Conservation (phyloP, 2,797 vertebrate species). For the Typhlichthys eigenmanni region DNA sequence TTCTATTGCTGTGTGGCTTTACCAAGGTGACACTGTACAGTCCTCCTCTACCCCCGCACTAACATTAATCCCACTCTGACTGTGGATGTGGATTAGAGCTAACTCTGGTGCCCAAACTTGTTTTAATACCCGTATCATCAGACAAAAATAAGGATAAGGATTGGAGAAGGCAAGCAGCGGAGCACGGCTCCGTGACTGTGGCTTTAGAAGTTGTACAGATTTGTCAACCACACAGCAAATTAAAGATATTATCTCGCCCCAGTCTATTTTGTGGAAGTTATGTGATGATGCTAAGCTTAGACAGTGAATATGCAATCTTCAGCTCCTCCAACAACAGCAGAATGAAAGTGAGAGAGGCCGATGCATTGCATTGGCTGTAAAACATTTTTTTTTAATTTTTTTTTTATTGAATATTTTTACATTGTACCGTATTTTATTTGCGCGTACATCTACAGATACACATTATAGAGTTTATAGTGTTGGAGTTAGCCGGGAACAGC, state of each 20-base stretch:
- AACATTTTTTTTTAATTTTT: conserved; percentile 6
- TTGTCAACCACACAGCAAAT: conserved; percentile 77
- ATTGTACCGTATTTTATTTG: conserved; percentile 10
- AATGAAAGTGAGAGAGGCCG: conserved; percentile 32
- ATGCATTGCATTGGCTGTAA: conserved; percentile 29
- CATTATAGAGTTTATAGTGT: not conserved
- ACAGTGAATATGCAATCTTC: conserved; percentile 64
- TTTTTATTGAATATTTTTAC: not conserved
- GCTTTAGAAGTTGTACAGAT: conserved; percentile 72
- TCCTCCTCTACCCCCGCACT: conserved; percentile 17
- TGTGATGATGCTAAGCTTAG: conserved; percentile 66
- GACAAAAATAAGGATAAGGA: conserved; percentile 73
- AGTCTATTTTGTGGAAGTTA: conserved; percentile 75
- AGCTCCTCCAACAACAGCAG: conserved; percentile 55
- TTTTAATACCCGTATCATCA: conserved; percentile 78
- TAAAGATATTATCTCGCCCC: conserved; percentile 77
- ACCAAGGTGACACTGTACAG: conserved; percentile 69
- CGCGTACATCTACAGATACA: conserved; percentile 35
- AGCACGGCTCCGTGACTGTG: conserved; percentile 55
- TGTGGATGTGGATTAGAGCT: conserved; percentile 75
- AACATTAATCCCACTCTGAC: conserved; percentile 75
- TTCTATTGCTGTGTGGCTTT: conserved; percentile 46
- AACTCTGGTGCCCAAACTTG: conserved; percentile 71
- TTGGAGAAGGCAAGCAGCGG: conserved; percentile 67
- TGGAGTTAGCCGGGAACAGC: not conserved